phyloP scores from a whole-genome alignment of 53 echinoderm and acorn worm genomes.

The Crossaster papposus region DNA sequence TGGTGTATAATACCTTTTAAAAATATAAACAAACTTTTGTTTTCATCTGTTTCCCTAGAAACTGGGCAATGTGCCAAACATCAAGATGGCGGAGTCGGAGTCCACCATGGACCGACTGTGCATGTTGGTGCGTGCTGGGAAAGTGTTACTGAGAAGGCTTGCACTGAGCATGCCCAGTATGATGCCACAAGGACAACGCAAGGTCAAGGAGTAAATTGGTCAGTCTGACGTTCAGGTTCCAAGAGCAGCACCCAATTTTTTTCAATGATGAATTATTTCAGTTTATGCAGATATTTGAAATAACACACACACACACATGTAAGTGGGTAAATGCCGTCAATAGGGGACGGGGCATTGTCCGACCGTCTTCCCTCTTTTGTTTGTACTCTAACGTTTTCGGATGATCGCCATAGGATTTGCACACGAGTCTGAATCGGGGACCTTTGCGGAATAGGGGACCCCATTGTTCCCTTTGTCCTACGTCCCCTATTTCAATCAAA shows the following conservation, averaged over 20 bases:
- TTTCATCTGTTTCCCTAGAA: conserved; percentile 17
- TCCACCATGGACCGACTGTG: conserved; percentile 49
- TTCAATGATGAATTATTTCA: too few relatives aligned
- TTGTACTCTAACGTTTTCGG: too few relatives aligned
- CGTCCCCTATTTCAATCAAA: too few relatives aligned
- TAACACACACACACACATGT: too few relatives aligned
- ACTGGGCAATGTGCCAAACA: conserved; percentile 19
- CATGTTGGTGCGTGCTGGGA: conserved; percentile 56
- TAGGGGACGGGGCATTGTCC: too few relatives aligned
- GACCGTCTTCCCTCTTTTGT: too few relatives aligned
- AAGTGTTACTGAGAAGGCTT: conserved; percentile 50
- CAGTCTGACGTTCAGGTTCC: neutral
- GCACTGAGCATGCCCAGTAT: conserved; percentile 26
- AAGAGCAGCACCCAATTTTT: neutral
- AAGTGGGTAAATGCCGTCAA: too few relatives aligned
- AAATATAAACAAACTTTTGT: neutral
- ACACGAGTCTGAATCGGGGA: too few relatives aligned
- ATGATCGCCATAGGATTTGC: too few relatives aligned
- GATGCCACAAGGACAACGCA: neutral
- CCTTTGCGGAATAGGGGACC: too few relatives aligned
- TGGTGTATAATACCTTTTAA: neutral
- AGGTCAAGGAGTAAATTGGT: neutral
- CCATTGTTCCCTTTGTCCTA: too few relatives aligned
- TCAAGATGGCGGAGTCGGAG: conserved; percentile 17
- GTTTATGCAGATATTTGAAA: too few relatives aligned